Conservation (phyloP, 2,797 vertebrate genomes). For the Thunnus albacares region DNA sequence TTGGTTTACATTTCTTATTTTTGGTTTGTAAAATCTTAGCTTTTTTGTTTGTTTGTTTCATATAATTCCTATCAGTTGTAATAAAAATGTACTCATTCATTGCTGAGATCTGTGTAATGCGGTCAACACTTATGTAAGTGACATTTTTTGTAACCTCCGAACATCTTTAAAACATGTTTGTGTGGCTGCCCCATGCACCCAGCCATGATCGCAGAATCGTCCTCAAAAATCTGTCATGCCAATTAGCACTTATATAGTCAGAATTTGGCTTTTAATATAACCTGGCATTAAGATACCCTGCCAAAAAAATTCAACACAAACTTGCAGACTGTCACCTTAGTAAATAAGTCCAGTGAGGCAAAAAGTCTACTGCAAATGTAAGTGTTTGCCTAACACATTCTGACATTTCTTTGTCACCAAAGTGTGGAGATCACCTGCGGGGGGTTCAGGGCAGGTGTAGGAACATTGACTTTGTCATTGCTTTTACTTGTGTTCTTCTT, state of each 20-base stretch:
- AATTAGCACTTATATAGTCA: not conserved
- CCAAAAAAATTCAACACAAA: constrained; percentile 19
- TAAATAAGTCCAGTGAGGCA: constrained; percentile 29
- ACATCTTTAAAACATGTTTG: not conserved
- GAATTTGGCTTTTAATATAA: constrained; percentile 10
- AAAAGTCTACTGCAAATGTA: constrained; percentile 15
- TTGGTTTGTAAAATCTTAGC: not conserved
- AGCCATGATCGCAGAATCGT: not conserved
- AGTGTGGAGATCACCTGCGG: constrained; percentile 63
- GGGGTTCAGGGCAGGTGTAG: constrained; percentile 66
- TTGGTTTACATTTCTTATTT: not conserved
- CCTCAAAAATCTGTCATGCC: constrained; percentile 5
- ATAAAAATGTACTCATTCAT: not conserved
- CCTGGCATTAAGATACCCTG: constrained; percentile 19
- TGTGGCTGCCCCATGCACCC: not conserved
- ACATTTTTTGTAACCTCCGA: not conserved
- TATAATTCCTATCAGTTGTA: not conserved
- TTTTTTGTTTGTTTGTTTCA: too few relatives aligned
- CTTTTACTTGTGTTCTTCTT: constrained; percentile 65
- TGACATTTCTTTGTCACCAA: constrained; percentile 59
- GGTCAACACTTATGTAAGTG: not conserved
- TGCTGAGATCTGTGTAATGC: not conserved
- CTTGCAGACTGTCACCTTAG: constrained; percentile 1
- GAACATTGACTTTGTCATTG: constrained; percentile 56
- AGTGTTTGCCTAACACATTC: constrained; percentile 39